Conservation (phyloP, 2,113 vertebrate genomes). For the human region GRCh38 chr4:9988001-9988500, state of each 20-base stretch:
- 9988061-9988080: too few relatives aligned
- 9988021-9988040: too few relatives aligned
- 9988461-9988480: conserved; percentile 16
- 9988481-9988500: not conserved
- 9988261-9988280: not conserved
- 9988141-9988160: too few relatives aligned
- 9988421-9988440: not conserved
- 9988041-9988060: too few relatives aligned
- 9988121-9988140: rapidly evolving
- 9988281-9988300: not conserved
- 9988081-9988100: not conserved
- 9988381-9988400: not conserved
- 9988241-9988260: not conserved
- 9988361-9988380: not conserved
- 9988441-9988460: not conserved
- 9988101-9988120: not conserved
- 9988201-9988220: not conserved
- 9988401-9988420: not conserved
- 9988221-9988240: not conserved
- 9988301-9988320: not conserved
- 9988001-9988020: too few relatives aligned
- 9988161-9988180: not conserved
- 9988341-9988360: not conserved
- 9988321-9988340: too few relatives aligned
- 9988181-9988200: not conserved